Base-by-base conservation (phyloP, 2,797 vertebrate species). In the Microchirus variegatus region DNA sequence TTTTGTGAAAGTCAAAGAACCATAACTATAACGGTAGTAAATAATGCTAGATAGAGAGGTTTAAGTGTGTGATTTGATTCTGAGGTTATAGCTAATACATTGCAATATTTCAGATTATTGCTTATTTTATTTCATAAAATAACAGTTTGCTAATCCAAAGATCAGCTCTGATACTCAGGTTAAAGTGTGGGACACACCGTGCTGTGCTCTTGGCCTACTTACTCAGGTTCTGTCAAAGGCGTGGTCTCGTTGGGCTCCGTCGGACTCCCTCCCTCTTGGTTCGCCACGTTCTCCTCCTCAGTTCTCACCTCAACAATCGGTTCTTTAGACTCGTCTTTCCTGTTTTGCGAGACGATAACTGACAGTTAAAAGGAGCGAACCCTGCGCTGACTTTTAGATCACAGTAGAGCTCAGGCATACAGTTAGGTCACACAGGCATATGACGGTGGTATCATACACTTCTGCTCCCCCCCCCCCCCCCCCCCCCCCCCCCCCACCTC, bases 281-380 rank as follows among this genome's bases (percentile, higher is more conserved):
- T 99, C 2, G 96, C 95, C 53, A 94, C 96, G 81, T 91, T 81
- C 41, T 96, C 97, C 47, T 99, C 97, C 80, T 99, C 97, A 0
- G 96, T 96, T 61, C 96, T 93, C 77, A 99, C 96, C 80, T 99
- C 97, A 71, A 99, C 98, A 13, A 99, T 99, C 9, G 97, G 97
- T 86, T 99, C 98, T 91, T 99, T 99, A 8, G 97, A 99, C 63
- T 99, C 97, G 1, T 99, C 96, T 86, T 99, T 99, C 88, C 98
- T 99, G 93, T 73, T 73, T 77, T 54, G 57, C 42, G 1, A 14
- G 53, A 70, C 2, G 11, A 13, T 3, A 43, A 41, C 8, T 40
- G n/a, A 42, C 3, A 12, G 2, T 67, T 26, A 53, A 44, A 16
- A n/a, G 16, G 9, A 15, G 14, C 9, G 15, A 42, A 42, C 41